Conservation (phyloP, 1,140 invertebrate genomes). For the Samia ricini region DNA sequence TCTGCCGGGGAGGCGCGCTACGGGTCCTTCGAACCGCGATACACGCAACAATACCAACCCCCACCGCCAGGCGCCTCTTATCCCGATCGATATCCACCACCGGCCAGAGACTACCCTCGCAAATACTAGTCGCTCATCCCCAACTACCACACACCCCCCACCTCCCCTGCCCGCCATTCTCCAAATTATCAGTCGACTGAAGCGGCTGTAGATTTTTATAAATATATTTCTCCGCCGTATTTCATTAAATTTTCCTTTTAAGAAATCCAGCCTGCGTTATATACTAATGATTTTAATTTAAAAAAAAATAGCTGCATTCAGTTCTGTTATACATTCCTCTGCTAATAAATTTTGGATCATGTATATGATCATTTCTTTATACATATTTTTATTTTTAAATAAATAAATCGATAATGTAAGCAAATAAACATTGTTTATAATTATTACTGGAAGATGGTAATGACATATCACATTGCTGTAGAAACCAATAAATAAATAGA, state of each 20-base stretch:
- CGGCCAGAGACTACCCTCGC: conserved; percentile 54
- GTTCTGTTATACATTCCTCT: neutral
- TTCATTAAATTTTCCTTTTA: neutral
- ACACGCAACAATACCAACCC: conserved; percentile 62
- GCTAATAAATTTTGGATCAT: neutral
- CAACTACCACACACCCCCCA: no score
- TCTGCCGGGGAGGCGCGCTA: conserved; percentile 45
- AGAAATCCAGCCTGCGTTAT: neutral
- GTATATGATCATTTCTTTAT: neutral
- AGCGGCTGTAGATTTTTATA: no score
- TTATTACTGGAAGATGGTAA: neutral
- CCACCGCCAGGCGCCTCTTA: conserved; percentile 63
- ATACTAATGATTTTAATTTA: neutral
- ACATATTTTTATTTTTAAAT: neutral
- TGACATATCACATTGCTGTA: no score
- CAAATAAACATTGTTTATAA: neutral
- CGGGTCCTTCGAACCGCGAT: conserved; percentile 60
- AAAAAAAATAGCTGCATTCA: neutral
- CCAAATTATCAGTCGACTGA: no score
- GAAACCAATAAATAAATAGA: neutral
- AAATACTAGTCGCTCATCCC: conserved; percentile 64
- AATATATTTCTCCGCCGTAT: no score
- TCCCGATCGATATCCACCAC: conserved; percentile 56
- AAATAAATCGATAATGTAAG: neutral
- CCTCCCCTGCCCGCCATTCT: no score